Percentiles rank a stretch among this genome's conserved stretches.
phyloP scores from a whole-genome alignment of 2,888 invertebrate species.

The Apodemia hepburni region DNA sequence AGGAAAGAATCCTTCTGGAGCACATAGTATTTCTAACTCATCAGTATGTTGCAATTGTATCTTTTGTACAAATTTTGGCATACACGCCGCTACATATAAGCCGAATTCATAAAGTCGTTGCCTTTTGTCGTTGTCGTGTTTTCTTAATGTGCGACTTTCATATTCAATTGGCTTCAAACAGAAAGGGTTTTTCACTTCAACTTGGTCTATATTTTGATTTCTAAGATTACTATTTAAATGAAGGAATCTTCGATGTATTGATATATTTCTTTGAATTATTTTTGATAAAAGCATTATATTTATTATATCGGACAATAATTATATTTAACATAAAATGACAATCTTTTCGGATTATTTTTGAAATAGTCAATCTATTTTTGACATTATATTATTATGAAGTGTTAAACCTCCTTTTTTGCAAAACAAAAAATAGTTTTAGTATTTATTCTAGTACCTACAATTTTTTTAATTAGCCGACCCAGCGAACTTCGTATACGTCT shows the following conservation, averaged over 20 bases:
- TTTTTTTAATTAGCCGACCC: too few species aligned
- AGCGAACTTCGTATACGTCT: too few species aligned
- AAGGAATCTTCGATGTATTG: conserved; percentile 26
- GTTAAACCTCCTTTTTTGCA: too few species aligned
- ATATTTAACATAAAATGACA: too few species aligned
- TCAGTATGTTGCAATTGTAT: conserved; percentile 63
- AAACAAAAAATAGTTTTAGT: too few species aligned
- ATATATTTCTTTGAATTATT: conserved; percentile 3
- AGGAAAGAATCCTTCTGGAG: conserved; percentile 55
- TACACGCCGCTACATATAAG: conserved; percentile 60
- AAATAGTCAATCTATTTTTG: too few species aligned
- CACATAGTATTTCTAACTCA: conserved; percentile 58
- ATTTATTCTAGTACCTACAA: too few species aligned
- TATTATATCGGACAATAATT: background rate
- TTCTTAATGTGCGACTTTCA: conserved; percentile 46
- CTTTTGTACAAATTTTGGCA: conserved; percentile 67
- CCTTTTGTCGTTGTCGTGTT: conserved; percentile 52
- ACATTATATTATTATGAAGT: too few species aligned
- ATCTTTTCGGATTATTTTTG: too few species aligned
- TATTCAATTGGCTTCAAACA: conserved; percentile 48
- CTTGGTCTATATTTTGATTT: conserved; percentile 29
- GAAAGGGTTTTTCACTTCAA: conserved; percentile 42
- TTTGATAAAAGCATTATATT: background rate
- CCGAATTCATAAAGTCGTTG: conserved; percentile 65
- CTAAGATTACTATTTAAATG: conserved; percentile 19